Conservation (phyloP, 2,888 invertebrate genomes). For the Lottia gigantea region DNA sequence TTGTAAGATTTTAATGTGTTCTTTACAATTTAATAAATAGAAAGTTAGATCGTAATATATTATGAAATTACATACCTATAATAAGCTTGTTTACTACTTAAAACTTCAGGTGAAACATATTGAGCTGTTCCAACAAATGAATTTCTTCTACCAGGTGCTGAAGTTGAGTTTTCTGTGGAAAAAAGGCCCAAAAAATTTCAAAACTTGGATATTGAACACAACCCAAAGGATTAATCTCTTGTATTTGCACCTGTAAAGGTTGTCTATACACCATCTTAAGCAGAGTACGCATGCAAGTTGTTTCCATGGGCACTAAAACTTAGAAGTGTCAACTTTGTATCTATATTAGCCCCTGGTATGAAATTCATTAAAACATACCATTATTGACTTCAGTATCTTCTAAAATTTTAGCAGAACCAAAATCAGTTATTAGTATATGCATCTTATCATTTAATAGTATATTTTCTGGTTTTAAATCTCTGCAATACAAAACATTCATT, state of each 20-base stretch:
- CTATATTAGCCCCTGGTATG: no score
- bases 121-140: slow-evolving; percentile 97
- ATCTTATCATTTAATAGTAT: slow-evolving; percentile 93
- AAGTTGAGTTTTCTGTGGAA: slow-evolving; percentile 19
- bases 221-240: no score
- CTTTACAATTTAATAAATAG: neutral
- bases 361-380: neutral
- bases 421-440: slow-evolving; percentile 97
- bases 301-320: no score
- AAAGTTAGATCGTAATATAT: neutral
- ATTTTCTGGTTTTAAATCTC: slow-evolving; percentile 97
- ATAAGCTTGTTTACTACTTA: slow-evolving; percentile 71
- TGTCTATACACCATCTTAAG: no score
- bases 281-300: no score
- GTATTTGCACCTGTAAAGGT: no score
- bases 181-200: neutral
- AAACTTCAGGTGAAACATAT: slow-evolving; percentile 96
- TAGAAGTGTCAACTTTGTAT: no score
- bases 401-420: slow-evolving; percentile 93
- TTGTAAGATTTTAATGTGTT: neutral
- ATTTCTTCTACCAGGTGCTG: slow-evolving; percentile 45
- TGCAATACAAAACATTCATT: slow-evolving; percentile 40
- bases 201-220: no score
- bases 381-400: slow-evolving; percentile 25
- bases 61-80: slow-evolving; percentile 49